Evolutionary conservation across 2,888 invertebrate species (phyloP), one percentile per base, ranked within the genome.

Genomic region (Rotaria macrura): DNA sequence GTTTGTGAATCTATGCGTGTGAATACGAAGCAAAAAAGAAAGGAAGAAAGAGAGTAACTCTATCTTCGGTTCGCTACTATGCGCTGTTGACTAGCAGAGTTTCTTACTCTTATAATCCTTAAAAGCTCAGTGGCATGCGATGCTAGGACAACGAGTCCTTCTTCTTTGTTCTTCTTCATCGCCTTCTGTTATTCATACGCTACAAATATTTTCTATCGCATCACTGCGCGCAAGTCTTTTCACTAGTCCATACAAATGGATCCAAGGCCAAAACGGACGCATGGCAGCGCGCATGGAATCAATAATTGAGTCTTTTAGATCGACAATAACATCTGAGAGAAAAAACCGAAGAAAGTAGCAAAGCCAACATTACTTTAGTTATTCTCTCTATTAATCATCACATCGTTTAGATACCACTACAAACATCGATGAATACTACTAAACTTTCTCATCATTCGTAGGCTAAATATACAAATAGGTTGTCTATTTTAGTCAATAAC

Each of bases 261-360:
- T 79, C 34, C 43, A 79, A 79, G 43, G 79, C 79, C 43, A 79
- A 79, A 34, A 65, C 65, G 65, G 65, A 65, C 65, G 65, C 65
- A 65, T 65, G 65, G 29, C 25, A 65, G 65, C 34, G 65, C 65
- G 65, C 65, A 34, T 65, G 65, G 65, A 65, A 65, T 65, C 65
- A 65, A 65, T 65, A 65, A 65, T 65, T 65, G 34, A 65, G 65
- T 65, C 65, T 34, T 34, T 34, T 65, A 17, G 38, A 65, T 65
- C 38, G 65, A 65, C 65, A 65, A 34, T 34, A 65, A 20, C 29
- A 7, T 34, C 34, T 34, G 20, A 65, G 25, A 57, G 29, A 4
- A 57, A 57, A 34, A 65, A 65, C n/a, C n/a, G n/a, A 14, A 65
- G 34, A 34, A 65, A 65, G 65, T 20, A 65, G 65, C 34, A 65